Base-by-base conservation (phyloP, 23 tunicate genomes). In the Halocynthia roretzi region DNA sequence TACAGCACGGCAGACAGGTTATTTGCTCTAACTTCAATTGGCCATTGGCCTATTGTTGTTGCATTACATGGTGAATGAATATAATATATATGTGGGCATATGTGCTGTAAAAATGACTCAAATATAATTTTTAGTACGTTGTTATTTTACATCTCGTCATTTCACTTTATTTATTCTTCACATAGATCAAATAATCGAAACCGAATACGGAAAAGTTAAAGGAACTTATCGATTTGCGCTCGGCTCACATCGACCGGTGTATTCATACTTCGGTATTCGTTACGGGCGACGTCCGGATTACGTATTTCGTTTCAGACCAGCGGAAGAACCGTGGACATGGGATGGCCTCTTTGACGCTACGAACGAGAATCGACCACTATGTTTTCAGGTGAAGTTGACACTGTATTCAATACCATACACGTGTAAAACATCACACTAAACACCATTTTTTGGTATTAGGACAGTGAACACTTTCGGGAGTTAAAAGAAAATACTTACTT, bases 311-410 rank as follows among this genome's bases (percentile, higher is more conserved):
- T 92, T 92, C 72, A 81, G 76, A 44, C 87, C 87, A 6, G 87
- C 98, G 6, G 80, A 65, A 69, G 83, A 82, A 51, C 98, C 98
- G n/a, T 92, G 98, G 98, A 51, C 68, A 15, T 92, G 98, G 98
- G 62, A 67, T 7, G 92, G 75, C 7, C 76, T 86, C 6, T 67
- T 65, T 67, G 82, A 92, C 65, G 85, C 71, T 7, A 92, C 93
- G 7, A 61, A 86, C 61, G 92, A 92, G 54, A 72, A 82, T 10
- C 80, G 85, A 5, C 87, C 98, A 0, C 62, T 92, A 63, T 92
- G 98, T 62, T 60, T 71, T 8, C 98, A 92, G 83, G 98, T 92
- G n/a, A 69, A 62, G 21, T 68, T n/a, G 4, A 60, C 64, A 15
- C 17, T n/a, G n/a, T 60, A 2, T 60, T 60, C 17, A 15, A 60